Percentiles rank a stretch among this genome's conserved stretches.
Conservation (phyloP, 2,113 vertebrate species). For the Serinus canaria region DNA sequence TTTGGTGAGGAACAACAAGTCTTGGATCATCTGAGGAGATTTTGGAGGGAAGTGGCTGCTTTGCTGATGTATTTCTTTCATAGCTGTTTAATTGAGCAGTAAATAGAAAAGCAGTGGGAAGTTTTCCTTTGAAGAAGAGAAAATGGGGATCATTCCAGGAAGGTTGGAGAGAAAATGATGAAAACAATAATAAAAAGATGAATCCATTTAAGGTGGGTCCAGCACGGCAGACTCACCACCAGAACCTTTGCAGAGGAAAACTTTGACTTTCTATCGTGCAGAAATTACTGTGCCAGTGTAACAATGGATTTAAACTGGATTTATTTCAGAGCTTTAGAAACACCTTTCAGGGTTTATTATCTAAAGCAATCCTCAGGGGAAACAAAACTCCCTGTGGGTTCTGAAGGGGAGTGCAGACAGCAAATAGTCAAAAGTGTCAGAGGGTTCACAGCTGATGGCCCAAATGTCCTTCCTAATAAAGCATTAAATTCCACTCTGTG, state of each 20-base stretch:
- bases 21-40: background rate
- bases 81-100: background rate
- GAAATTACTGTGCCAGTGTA: background rate
- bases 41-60: background rate
- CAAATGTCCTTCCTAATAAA: background rate
- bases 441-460: background rate
- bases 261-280: background rate
- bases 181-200: background rate
- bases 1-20: background rate
- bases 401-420: background rate
- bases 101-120: background rate
- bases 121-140: background rate
- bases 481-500: background rate
- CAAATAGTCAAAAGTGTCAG: background rate
- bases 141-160: background rate
- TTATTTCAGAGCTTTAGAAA: slow-evolving; percentile 8
- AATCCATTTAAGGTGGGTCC: background rate
- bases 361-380: background rate
- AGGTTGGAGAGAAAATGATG: background rate
- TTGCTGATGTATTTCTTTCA: background rate
- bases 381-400: background rate
- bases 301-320: background rate
- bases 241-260: background rate
- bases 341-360: background rate
- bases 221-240: background rate